Evolutionary conservation across 1,140 invertebrate species (phyloP).

Genomic region (Meloidogyne chitwoodi): DNA sequence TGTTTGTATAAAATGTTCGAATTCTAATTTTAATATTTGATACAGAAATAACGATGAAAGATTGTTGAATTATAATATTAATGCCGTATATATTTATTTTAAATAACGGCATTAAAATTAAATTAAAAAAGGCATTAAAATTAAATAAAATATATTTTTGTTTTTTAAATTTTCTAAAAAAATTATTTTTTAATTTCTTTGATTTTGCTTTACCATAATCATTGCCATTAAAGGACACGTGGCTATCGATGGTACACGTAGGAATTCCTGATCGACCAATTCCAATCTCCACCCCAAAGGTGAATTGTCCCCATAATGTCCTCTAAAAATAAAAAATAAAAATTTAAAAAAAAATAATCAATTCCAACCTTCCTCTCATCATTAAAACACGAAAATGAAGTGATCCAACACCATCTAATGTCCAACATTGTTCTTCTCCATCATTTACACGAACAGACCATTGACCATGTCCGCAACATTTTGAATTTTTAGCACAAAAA

Average conservation of each 20-base stretch:
- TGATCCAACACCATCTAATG: not conserved
- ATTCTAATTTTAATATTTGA: no score
- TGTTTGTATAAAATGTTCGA: no score
- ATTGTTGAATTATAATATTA: no score
- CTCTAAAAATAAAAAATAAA: not conserved
- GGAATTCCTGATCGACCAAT: not conserved
- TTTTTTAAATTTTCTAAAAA: not conserved
- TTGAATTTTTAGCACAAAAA: not conserved
- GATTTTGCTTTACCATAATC: not conserved
- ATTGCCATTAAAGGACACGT: not conserved
- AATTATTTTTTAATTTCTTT: not conserved
- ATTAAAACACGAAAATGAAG: constrained; percentile 2
- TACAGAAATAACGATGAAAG: no score
- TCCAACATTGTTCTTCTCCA: not conserved
- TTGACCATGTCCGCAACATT: not conserved
- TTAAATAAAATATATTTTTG: not conserved
- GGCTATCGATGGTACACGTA: not conserved
- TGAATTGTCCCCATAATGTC: not conserved
- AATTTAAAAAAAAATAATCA: not conserved
- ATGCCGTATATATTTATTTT: not conserved
- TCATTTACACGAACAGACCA: not conserved
- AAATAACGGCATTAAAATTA: not conserved
- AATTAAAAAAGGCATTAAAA: not conserved
- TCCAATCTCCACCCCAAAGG: not conserved
- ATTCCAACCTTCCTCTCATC: not conserved